phyloP scores from a whole-genome alignment of 2,113 vertebrate species.

The Pycnonotus jocosus region DNA sequence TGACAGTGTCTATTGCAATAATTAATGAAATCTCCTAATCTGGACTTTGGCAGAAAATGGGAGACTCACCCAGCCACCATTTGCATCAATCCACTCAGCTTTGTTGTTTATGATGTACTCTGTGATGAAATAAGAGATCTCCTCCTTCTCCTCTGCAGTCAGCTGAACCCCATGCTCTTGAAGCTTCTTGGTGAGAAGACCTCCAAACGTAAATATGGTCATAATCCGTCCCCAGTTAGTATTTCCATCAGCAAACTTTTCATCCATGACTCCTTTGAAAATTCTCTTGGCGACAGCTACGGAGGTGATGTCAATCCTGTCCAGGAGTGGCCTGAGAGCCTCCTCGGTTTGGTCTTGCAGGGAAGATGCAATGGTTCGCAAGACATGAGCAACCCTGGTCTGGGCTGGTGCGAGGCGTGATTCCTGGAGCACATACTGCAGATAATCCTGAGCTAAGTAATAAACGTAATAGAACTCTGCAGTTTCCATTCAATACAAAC shows the following conservation, averaged over 20 bases:
- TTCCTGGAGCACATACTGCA: constrained; percentile 44
- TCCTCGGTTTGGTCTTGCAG: constrained; percentile 62
- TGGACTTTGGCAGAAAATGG: background rate
- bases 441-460: constrained; percentile 66
- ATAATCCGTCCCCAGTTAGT: constrained; percentile 76
- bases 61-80: constrained; percentile 75
- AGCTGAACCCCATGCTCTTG: constrained; percentile 2
- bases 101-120: constrained; percentile 68
- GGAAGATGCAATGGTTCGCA: constrained; percentile 46
- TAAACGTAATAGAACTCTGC: constrained; percentile 53
- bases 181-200: constrained; percentile 68
- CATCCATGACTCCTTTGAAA: constrained; percentile 67
- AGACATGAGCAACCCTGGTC: constrained; percentile 44
- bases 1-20: background rate
- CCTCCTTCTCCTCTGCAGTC: constrained; percentile 21
- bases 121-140: constrained; percentile 69
- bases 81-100: constrained; percentile 67
- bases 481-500: constrained; percentile 29
- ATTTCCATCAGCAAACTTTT: constrained; percentile 72
- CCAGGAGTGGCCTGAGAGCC: constrained; percentile 39
- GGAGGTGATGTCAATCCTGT: constrained; percentile 48
- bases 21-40: background rate
- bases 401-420: background rate
- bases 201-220: constrained; percentile 72
- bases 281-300: constrained; percentile 51